Base-by-base conservation (phyloP, 2,113 vertebrate species). In the Toxostoma redivivum region DNA sequence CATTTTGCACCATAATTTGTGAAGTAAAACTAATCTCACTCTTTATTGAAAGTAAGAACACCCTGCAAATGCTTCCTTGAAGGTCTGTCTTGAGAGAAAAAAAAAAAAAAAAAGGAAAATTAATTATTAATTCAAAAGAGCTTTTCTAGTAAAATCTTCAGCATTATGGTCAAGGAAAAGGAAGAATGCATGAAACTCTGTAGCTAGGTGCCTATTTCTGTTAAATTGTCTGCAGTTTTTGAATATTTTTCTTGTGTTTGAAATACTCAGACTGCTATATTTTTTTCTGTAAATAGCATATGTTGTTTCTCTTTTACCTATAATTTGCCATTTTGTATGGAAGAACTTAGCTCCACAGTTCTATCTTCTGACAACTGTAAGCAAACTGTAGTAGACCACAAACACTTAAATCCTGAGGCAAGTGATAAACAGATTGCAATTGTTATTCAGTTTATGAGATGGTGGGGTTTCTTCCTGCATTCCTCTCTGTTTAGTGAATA, bases 401-500 rank as follows among this genome's bases (percentile, higher is more conserved):
- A 81, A 88, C 24, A 51, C 24, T 25, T 54, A 76, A 95, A 84
- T 51, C 83, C 12, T n/a, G 78, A 70, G 47, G 65, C 35, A 74
- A 91, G 28, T 44, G 24, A 62, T 77, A 91, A 96, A 88, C 18
- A 83, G n/a, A 95, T 44, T 94, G 47, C 72, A 87, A 69, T 81
- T 42, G 56, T 88, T 87, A 86, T 88, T 91, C 35, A 72, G 12
- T 0, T 73, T 48, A 38, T 23, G 74, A 62, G 14, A 44, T 37
- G 61, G 61, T 89, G 45, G 28, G 73, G 61, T 33, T 64, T 51
- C 62, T 53, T 51, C 23, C 50, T 94, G 24, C 53, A 85, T 35
- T 67, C 44, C 70, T 84, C 73, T 90, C 81, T 82, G 30, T 72
- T 14, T n/a, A 90, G 61, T 25, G 47, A 93, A 60, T 85, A 15